Percentiles rank a stretch among this genome's conserved stretches.
Conservation (phyloP, 2,888 invertebrate species). For the Malthinus seriepunctatus region DNA sequence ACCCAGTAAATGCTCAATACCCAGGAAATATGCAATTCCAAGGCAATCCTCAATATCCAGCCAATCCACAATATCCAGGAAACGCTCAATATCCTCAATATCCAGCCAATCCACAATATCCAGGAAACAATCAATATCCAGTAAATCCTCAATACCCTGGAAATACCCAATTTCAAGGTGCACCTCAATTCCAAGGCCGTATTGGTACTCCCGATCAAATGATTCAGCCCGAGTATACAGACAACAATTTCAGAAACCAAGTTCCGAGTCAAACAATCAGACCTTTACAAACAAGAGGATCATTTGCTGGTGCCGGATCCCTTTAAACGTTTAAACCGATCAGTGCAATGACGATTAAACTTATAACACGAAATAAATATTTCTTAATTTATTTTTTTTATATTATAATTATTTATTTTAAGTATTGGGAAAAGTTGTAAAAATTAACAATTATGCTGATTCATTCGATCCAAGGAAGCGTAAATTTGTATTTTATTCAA, state of each 20-base stretch:
- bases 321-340: slow-evolving; percentile 1
- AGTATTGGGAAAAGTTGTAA: too few relatives aligned
- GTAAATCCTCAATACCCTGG: not conserved
- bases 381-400: too few relatives aligned
- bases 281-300: slow-evolving; percentile 23
- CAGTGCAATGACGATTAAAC: too few relatives aligned
- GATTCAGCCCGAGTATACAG: not conserved
- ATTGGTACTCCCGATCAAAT: not conserved
- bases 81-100: not conserved
- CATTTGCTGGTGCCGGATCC: slow-evolving; percentile 23
- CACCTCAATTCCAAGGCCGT: not conserved
- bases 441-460: too few relatives aligned
- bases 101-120: not conserved
- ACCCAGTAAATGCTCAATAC: too few relatives aligned
- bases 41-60: not conserved
- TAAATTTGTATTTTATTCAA: too few relatives aligned
- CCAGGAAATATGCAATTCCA: not conserved
- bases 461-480: too few relatives aligned
- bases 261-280: slow-evolving; percentile 19
- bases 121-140: not conserved
- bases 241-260: slow-evolving; percentile 4
- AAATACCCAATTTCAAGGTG: not conserved
- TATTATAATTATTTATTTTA: too few relatives aligned
- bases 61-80: not conserved
- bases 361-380: too few relatives aligned